Evolutionary conservation across 2,888 invertebrate genomes (phyloP), one percentile per base, ranked within the genome.

Genomic region (Axea sp.): DNA sequence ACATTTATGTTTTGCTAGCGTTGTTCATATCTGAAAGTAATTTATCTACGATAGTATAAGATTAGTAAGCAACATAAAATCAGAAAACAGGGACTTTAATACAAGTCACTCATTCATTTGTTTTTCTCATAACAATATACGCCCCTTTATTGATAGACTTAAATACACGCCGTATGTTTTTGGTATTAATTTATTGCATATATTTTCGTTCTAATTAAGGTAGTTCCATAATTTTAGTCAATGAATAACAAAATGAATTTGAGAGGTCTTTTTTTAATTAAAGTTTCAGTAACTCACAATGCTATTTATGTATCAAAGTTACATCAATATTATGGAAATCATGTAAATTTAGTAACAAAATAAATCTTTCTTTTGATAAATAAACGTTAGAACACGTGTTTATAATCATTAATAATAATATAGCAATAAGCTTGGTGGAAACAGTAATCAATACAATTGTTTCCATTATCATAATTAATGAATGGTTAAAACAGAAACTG

Each of bases 401-500:
- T 24, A 7, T n/a, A 9, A 15, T 37, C 6, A 14, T 3, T 22
- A 12, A n/a, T n/a, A 17, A 17, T 22, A 26, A 28, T 15, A 30
- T 26, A 5, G 15, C 33, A 49, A 49, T 33, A 49, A 22, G 30
- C 17, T 30, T 30, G 17, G 17, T 45, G 45, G 12, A 45, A 26
- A 30, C 8, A 2, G 2, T 30, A 45, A 45, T 45, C 15, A 45
- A 7, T 9, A 17, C 6, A 6, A 17, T 45, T 33, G 33, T 22
- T 33, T 11, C 22, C 22, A 33, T 22, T 17, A 31, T 31, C 17
- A 49, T 49, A 49, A 49, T 49, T 49, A 49, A 33, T 49, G 33
- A 5, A 8, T 9, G 17, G 19, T 14, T 2, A 24, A 6, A 19
- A 33, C 4, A 8, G 3, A 4, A 33, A 33, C 22, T 11, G 45